These are phyloP conservation scores for Anorthoa munda DNA, from an alignment of 2,888 invertebrate species.

Conservation along the genomic window DNA sequence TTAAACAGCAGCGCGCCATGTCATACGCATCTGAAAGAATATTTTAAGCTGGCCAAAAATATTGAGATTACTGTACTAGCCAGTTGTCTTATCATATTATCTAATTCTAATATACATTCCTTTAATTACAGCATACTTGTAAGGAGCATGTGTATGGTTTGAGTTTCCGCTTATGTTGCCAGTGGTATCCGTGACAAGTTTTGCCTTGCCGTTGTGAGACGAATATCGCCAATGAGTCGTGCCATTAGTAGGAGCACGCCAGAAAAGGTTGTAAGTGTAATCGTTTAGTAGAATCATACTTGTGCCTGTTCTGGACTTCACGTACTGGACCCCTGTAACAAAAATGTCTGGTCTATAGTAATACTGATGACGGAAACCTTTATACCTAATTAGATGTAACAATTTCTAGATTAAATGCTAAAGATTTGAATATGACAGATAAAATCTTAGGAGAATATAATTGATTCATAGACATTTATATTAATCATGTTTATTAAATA, in stretches of 20 bases:
- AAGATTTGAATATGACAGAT: background rate
- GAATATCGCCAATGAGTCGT: constrained; percentile 51
- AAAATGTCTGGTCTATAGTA: background rate
- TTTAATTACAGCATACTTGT: constrained; percentile 31
- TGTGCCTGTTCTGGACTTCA: constrained; percentile 51
- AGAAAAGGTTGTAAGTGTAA: constrained; percentile 47
- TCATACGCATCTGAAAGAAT: too few species aligned
- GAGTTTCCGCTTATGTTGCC: constrained; percentile 25
- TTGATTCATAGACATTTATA: too few species aligned
- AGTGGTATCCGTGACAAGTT: constrained; percentile 19
- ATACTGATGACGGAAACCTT: background rate
- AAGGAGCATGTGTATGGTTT: constrained; percentile 36
- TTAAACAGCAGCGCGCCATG: too few species aligned
- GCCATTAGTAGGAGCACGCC: constrained; percentile 22
- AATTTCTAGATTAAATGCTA: background rate
- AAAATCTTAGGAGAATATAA: too few species aligned
- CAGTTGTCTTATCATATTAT: background rate
- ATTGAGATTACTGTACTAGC: too few species aligned
- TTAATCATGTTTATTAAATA: too few species aligned
- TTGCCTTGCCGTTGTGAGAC: constrained; percentile 54
- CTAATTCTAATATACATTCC: constrained; percentile 33
- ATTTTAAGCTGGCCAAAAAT: too few species aligned
- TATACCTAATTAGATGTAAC: constrained; percentile 18
- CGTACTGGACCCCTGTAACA: constrained; percentile 35
- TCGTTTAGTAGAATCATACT: constrained; percentile 56